phyloP scores from a whole-genome alignment of 2,888 invertebrate species.

The Dasysyrphus albostriatus region DNA sequence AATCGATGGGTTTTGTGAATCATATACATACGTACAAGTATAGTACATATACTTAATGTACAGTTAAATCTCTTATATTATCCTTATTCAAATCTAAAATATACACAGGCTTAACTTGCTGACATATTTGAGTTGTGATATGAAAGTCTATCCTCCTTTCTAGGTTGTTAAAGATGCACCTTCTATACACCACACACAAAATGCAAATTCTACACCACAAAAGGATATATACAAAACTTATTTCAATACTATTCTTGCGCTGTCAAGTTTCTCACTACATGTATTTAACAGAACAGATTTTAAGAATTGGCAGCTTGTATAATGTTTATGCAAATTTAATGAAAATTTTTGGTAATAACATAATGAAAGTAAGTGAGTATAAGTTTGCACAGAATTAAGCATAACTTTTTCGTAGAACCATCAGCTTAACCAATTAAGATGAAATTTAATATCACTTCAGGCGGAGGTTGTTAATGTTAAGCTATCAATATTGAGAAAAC shows the following conservation, averaged over 20 bases:
- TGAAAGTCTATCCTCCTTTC: slow-evolving; percentile 41
- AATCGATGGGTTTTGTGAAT: background rate
- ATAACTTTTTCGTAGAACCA: too few species aligned
- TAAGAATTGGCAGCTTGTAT: background rate
- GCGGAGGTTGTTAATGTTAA: too few species aligned
- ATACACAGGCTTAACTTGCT: slow-evolving; percentile 25
- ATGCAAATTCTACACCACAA: background rate
- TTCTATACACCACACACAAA: background rate
- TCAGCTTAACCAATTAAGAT: too few species aligned
- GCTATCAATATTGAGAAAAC: too few species aligned
- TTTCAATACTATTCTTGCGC: background rate
- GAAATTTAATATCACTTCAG: too few species aligned
- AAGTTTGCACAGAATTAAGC: too few species aligned
- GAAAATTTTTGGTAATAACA: too few species aligned
- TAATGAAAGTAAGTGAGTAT: too few species aligned
- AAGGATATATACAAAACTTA: background rate
- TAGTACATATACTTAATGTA: background rate
- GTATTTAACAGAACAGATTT: background rate
- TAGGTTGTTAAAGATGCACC: background rate
- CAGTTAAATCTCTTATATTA: background rate
- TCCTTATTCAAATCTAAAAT: background rate
- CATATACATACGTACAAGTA: background rate
- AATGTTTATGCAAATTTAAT: background rate
- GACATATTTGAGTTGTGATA: background rate
- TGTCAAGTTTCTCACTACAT: slow-evolving; percentile 2